Evolutionary conservation across 2,888 invertebrate genomes (phyloP).

Genomic region (Opisthograptis luteolata): DNA sequence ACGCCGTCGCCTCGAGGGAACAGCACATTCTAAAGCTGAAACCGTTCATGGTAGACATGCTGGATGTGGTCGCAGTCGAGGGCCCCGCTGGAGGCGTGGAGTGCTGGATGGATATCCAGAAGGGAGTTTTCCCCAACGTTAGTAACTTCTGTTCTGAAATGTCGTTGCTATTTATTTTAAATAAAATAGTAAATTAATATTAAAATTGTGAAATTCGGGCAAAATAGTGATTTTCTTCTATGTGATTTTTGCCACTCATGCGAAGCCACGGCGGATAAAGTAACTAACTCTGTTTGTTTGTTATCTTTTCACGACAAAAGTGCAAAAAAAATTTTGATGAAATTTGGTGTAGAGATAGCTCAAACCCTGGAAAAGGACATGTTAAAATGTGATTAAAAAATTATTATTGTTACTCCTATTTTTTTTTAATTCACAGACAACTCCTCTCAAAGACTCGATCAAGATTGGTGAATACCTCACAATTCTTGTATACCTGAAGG

Average conservation of each 20-base stretch:
- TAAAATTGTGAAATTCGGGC: too few species aligned
- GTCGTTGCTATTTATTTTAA: too few species aligned
- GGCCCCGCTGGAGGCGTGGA: slow-evolving; percentile 87
- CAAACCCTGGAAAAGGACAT: too few species aligned
- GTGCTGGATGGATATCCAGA: slow-evolving; percentile 91
- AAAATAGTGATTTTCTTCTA: too few species aligned
- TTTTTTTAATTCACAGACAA: slow-evolving; percentile 65
- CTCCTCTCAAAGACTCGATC: slow-evolving; percentile 85
- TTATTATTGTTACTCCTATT: not conserved
- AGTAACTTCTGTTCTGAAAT: slow-evolving; percentile 37
- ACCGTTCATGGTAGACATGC: slow-evolving; percentile 88
- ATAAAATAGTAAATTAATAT: too few species aligned
- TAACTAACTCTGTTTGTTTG: too few species aligned
- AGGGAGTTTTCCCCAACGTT: slow-evolving; percentile 88
- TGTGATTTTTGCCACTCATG: too few species aligned
- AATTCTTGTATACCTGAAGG: slow-evolving; percentile 88
- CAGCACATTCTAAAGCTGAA: slow-evolving; percentile 77
- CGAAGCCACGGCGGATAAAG: too few species aligned
- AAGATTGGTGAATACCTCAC: slow-evolving; percentile 89
- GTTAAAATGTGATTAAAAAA: too few species aligned
- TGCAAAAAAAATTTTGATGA: too few species aligned
- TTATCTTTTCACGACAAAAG: too few species aligned
- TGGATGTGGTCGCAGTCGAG: slow-evolving; percentile 87
- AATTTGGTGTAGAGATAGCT: too few species aligned
- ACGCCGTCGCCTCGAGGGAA: slow-evolving; percentile 48